These are phyloP conservation scores for Macrosoma leucophasiata DNA, from an alignment of 2,888 invertebrate species.

Conservation along the genomic window DNA sequence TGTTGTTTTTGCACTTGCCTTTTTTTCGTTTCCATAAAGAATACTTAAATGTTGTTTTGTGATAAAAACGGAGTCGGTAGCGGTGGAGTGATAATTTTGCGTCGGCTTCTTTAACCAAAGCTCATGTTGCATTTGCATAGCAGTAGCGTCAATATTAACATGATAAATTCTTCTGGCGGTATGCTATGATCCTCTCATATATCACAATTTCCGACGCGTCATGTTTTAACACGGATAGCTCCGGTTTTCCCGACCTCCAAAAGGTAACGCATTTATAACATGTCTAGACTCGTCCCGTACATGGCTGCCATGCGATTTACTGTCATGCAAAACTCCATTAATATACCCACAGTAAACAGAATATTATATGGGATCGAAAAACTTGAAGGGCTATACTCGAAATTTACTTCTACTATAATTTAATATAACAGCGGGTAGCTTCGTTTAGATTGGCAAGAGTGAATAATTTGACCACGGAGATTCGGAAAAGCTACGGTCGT, in stretches of 20 bases:
- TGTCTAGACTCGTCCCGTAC: slow-evolving; percentile 39
- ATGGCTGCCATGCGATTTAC: no score
- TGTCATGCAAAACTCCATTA: no score
- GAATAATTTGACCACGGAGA: slow-evolving; percentile 72
- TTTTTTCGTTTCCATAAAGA: slow-evolving; percentile 41
- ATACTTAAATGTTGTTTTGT: slow-evolving; percentile 37
- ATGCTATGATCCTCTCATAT: slow-evolving; percentile 57
- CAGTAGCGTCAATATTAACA: slow-evolving; percentile 39
- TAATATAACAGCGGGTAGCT: slow-evolving; percentile 69
- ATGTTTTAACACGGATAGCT: slow-evolving; percentile 40
- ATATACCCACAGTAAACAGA: no score
- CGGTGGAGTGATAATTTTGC: slow-evolving; percentile 26
- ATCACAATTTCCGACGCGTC: slow-evolving; percentile 50
- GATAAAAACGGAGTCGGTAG: slow-evolving; percentile 31
- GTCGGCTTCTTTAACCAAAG: slow-evolving; percentile 15
- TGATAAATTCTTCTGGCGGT: slow-evolving; percentile 53
- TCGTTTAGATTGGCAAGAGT: slow-evolving; percentile 65
- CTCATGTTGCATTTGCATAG: slow-evolving; percentile 35
- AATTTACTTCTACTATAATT: slow-evolving; percentile 69
- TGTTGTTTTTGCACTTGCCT: slow-evolving; percentile 45
- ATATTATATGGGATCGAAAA: no score
- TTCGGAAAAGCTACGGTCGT: slow-evolving; percentile 40
- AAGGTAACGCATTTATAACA: slow-evolving; percentile 41
- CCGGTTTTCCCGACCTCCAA: slow-evolving; percentile 26
- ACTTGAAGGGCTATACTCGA: no score